phyloP scores from a whole-genome alignment of 2,797 vertebrate genomes.

The Rhincodon typus region DNA sequence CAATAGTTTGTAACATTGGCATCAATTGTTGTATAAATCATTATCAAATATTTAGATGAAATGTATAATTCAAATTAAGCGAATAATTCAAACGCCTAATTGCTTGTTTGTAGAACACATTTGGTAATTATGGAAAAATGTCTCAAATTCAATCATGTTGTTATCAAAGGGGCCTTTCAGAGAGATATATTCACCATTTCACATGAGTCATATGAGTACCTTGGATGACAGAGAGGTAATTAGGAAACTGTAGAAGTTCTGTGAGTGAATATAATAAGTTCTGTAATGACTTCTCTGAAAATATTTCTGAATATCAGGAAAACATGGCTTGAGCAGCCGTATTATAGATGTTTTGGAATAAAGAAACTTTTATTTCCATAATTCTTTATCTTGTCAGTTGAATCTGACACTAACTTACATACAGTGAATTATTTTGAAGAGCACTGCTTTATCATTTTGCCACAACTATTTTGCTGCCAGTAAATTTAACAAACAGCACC shows the following conservation, averaged over 20 bases:
- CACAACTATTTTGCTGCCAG: not conserved
- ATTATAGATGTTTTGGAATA: not conserved
- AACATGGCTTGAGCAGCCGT: not conserved
- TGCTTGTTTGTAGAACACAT: not conserved
- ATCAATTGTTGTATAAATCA: not conserved
- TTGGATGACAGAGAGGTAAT: not conserved
- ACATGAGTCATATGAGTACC: not conserved
- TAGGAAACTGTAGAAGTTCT: not conserved
- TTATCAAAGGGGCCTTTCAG: not conserved
- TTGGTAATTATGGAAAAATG: not conserved
- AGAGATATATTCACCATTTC: conserved; percentile 8
- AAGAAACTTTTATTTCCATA: not conserved
- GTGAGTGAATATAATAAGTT: not conserved
- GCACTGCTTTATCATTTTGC: too few relatives aligned
- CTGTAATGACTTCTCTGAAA: not conserved
- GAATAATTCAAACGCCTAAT: conserved; percentile 18
- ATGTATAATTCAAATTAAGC: not conserved
- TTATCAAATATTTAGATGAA: not conserved
- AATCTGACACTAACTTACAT: not conserved
- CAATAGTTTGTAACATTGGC: not conserved
- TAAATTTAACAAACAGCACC: not conserved
- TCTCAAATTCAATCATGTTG: not conserved
- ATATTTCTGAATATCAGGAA: not conserved
- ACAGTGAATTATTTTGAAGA: not conserved
- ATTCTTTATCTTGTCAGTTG: not conserved